Base-by-base conservation (phyloP, 2,797 vertebrate genomes). In the Babyrousa celebensis region DNA sequence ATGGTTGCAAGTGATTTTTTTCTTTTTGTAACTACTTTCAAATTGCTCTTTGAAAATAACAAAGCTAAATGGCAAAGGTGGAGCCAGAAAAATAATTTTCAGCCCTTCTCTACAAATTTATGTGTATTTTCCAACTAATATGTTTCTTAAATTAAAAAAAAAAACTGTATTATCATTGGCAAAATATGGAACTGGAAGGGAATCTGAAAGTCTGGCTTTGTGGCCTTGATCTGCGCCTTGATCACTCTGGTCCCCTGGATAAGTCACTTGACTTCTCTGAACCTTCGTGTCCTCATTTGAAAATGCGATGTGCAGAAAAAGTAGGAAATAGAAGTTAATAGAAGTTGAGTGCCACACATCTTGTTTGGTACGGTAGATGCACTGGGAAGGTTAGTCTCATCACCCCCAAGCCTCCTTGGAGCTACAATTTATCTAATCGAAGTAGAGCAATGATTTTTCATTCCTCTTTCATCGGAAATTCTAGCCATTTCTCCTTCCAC, bases 381-480 rank as follows among this genome's bases (percentile, higher is more conserved):
- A 27, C 56, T 54, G 6, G 21, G 12, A 56, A 16, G 1, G 17
- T n/a, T 25, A 43, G 68, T 68, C 27, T 27, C 43, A 17, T 10
- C 25, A 8, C 16, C 16, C 23, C 18, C 5, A 63, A 43, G 16
- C 3, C 16, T 23, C 27, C 17, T 43, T 23, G 4, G 7, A 77
- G 36, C 11, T 63, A 27, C n/a, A 54, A 78, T 58, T 85, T 68
- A 43, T n/a, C 17, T 62, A 29, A 15, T 91, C 14, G 27, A 68
- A 77, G 36, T 1, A 52, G 52, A 67, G 43, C 15, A 62, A 29
- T 58, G 6, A 68, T 40, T 32, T 94, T 70, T 77, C 6, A 27
- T 92, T 84, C 32, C 18, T 65, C 18, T 65, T 83, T 79, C 79
- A 70, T 78, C 83, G 56, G 71, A 54, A 80, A 82, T 72, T 8